Evolutionary conservation across 2,797 vertebrate species (phyloP), one percentile per base, ranked within the genome.

Genomic region (Naso thynnoides): DNA sequence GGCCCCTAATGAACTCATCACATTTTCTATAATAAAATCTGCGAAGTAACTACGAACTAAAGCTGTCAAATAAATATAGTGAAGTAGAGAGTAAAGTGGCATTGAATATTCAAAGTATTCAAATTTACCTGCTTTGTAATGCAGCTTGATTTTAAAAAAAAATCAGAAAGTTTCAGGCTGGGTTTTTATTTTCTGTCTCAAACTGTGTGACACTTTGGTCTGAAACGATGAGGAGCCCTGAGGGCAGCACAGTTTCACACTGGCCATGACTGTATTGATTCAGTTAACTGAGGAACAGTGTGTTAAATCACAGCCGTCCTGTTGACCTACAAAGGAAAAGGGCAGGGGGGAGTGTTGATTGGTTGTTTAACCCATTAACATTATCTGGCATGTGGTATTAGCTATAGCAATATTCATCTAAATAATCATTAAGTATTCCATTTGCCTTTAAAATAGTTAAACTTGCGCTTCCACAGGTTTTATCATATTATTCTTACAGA

Each of bases 291-390:
- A 29, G 45, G 24, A 44, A 39, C 18, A 47, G 5, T 58, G 50
- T 16, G n/a, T 50, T 15, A 3, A 47, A 55, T 24, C 10, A 18
- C 41, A 60, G 47, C 68, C 38, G 68, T 47, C 45, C 62, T 42
- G 78, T 3, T 81, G 58, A 76, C 62, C 56, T 55, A 75, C 54
- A 57, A 21, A 7, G 16, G 23, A 7, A 47, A 21, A n/a, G n/a
- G n/a, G n/a, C 8, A 18, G 19, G 8, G 36, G 1, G 18, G 16
- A 21, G n/a, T 1, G 4, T 13, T 0, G 7, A 1, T n/a, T n/a
- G 42, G 61, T 23, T 49, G n/a, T 55, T 64, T 64, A 58, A 3
- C 50, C 24, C 2, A 27, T 31, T 33, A n/a, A n/a, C 19, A 14
- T 21, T 21, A 18, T n/a, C 27, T 26, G 19, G 16, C 3, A 29